These are phyloP conservation scores for Chrysina gloriosa DNA, from an alignment of 2,888 invertebrate species.

Conservation along the genomic window DNA sequence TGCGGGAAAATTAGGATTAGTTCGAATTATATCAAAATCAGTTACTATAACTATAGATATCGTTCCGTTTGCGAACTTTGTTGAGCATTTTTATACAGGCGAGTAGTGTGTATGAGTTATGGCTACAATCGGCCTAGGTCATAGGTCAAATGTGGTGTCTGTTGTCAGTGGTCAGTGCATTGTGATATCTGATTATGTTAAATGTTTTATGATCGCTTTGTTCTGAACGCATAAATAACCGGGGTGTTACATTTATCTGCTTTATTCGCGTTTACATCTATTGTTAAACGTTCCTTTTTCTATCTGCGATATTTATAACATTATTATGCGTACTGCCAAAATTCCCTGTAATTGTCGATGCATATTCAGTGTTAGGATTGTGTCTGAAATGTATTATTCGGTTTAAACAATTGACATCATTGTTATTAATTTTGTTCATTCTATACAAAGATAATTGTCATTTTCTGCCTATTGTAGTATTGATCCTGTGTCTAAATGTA, in stretches of 20 bases:
- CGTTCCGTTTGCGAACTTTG: constrained; percentile 1
- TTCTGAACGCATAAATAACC: constrained; percentile 51
- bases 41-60: constrained; percentile 7
- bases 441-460: no score
- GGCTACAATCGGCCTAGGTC: constrained; percentile 54
- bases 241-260: constrained; percentile 49
- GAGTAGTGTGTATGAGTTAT: constrained; percentile 52
- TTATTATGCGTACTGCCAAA: constrained; percentile 21
- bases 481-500: no score
- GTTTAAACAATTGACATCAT: no score
- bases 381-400: no score
- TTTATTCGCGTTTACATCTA: constrained; percentile 46
- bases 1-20: constrained; percentile 2
- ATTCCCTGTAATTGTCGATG: constrained; percentile 29
- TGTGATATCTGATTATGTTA: constrained; percentile 59
- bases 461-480: no score
- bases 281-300: constrained; percentile 41
- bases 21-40: not conserved
- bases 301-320: constrained; percentile 37
- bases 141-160: constrained; percentile 54
- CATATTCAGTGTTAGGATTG: constrained; percentile 6
- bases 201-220: constrained; percentile 60
- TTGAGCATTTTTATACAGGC: constrained; percentile 31
- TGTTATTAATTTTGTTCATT: no score
- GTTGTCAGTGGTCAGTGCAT: constrained; percentile 59